Evolutionary conservation across 2,797 vertebrate species (phyloP).

Genomic region (Macropus fuliginosus): DNA sequence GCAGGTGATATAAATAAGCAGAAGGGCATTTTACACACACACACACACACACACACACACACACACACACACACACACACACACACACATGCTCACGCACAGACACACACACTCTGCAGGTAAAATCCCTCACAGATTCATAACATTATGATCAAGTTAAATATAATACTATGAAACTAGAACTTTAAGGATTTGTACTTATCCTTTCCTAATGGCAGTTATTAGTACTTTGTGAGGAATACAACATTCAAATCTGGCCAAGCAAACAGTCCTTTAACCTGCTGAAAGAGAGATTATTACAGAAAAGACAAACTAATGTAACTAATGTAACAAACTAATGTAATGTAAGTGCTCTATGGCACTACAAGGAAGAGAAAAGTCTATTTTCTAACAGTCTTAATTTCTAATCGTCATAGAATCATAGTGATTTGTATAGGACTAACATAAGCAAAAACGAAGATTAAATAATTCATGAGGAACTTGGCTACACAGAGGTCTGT

Average conservation of each 20-base stretch:
- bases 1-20: constrained; percentile 33
- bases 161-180: neutral
- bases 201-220: neutral
- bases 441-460: neutral
- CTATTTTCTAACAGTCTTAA: constrained; percentile 13
- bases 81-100: too few species aligned
- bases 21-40: neutral
- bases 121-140: neutral
- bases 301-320: neutral
- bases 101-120: neutral
- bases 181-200: neutral
- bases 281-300: constrained; percentile 12
- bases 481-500: constrained; percentile 12
- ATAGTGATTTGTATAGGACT: neutral
- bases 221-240: constrained; percentile 25
- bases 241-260: neutral
- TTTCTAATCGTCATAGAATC: constrained; percentile 25
- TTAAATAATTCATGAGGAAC: constrained; percentile 46
- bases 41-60: neutral
- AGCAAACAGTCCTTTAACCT: constrained; percentile 1
- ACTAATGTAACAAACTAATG: too few species aligned
- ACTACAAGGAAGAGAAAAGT: constrained; percentile 5
- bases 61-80: too few species aligned
- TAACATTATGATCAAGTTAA: neutral
- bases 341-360: neutral